Base-by-base conservation (phyloP, 2,113 vertebrate species). In the Baryphthengus martii region DNA sequence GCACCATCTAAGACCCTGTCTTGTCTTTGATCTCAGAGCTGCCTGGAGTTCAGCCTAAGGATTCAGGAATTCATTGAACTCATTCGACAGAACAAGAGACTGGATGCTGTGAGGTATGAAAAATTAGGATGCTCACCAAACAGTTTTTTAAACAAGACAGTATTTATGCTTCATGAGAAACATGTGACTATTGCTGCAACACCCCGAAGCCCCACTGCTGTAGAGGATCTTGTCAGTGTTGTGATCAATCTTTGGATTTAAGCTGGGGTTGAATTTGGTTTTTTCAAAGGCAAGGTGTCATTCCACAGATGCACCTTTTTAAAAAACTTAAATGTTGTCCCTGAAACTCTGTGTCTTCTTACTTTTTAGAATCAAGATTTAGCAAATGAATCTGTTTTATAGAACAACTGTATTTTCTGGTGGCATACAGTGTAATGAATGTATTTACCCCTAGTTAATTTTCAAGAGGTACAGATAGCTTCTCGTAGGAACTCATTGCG, bases 1-100 rank as follows among this genome's bases (percentile, higher is more conserved):
- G 78, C 80, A 82, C 44, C 40, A 12, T 71, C 71, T 95, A 63
- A 98, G 80, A 82, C 40, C 19, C 42, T 85, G 44, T 95, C 89
- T 94, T 88, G 33, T 97, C 86, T 98, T 93, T 95, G 33, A 95
- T 95, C 93, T 98, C 98, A 99, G 99, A 99, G 99, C 95, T 99
- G 99, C 97, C 98, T 99, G 97, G 99, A 99, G 98, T 99, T 99
- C 98, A 99, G 99, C 97, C 98, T 99, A 83, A 98, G 99, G 98
- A 99, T 99, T 96, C 99, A 99, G 97, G 99, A 99, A 98, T 99
- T 99, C 97, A 99, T 99, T 50, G 99, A 99, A 97, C 99, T 99
- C 83, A 99, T 99, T 95, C 98, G 99, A 96, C 99, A 99, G 98
- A 99, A 99, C 98, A 99, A 99, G 98, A 99, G 99, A 92, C 99